phyloP scores from a whole-genome alignment of 2,113 vertebrate species.

The Mystacornis crossleyi region DNA sequence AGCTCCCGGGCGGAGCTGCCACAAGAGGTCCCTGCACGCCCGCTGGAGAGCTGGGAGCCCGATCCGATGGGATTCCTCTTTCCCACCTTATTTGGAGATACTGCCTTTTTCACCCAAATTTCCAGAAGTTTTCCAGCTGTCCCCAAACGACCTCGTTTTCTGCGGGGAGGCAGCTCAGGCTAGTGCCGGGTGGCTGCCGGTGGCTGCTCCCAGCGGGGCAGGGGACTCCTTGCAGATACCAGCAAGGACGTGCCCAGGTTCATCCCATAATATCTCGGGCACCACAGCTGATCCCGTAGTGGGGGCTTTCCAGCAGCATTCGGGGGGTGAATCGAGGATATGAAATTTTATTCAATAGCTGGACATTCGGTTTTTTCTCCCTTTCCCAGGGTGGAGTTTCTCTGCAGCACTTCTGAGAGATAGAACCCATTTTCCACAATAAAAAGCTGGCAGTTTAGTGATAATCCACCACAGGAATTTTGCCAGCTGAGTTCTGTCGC shows the following conservation, averaged over 20 bases:
- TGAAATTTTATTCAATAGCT: background rate
- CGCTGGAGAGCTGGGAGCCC: background rate
- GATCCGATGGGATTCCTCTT: background rate
- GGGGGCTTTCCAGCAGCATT: background rate
- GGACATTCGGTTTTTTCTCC: background rate
- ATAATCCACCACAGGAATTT: background rate
- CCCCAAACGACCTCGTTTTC: background rate
- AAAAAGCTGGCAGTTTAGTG: background rate
- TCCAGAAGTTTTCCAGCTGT: background rate
- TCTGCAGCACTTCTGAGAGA: background rate
- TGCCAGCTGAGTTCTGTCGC: background rate
- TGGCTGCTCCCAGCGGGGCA: background rate
- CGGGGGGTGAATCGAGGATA: background rate
- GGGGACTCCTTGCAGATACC: background rate
- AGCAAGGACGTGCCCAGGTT: background rate
- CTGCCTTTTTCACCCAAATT: background rate
- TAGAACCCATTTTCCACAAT: background rate
- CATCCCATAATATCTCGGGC: fast-evolving
- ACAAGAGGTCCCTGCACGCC: constrained; percentile 54
- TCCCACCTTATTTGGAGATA: constrained; percentile 23
- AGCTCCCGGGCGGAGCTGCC: background rate
- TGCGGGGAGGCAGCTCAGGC: background rate
- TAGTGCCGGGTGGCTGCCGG: background rate
- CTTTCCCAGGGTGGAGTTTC: background rate
- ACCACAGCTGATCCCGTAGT: background rate